Evolutionary conservation across 2,797 vertebrate species (phyloP).

Genomic region (Chelmon rostratus): DNA sequence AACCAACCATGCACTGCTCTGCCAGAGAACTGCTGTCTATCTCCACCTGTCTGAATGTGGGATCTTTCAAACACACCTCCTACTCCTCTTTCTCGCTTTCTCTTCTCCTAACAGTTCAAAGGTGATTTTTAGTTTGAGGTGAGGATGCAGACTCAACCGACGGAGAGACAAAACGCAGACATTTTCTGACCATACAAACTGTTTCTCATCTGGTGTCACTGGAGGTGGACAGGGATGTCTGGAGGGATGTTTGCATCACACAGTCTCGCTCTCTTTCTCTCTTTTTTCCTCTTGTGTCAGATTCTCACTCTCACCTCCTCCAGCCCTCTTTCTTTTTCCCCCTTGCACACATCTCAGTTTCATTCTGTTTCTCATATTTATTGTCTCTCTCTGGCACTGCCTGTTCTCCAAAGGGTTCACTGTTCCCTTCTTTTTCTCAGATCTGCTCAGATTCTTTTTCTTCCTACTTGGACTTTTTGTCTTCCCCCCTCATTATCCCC

Average conservation of each 20-base stretch:
- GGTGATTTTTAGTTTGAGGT: constrained; percentile 10
- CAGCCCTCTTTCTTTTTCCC: constrained; percentile 20
- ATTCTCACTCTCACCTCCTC: constrained; percentile 59
- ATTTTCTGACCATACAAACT: constrained; percentile 39
- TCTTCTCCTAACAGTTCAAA: constrained; percentile 29
- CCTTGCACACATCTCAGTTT: constrained; percentile 75
- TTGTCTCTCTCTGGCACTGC: constrained; percentile 41
- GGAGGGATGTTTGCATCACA: constrained; percentile 55
- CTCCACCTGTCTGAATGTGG: constrained; percentile 66
- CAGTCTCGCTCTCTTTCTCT: constrained; percentile 13
- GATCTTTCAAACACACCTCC: constrained; percentile 70
- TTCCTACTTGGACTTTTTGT: constrained; percentile 12
- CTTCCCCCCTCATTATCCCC: constrained; percentile 24
- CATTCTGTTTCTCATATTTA: constrained; percentile 71
- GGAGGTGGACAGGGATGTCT: constrained; percentile 47
- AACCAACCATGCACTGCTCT: constrained; percentile 5
- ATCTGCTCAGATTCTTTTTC: too few species aligned
- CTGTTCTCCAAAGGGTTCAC: constrained; percentile 13
- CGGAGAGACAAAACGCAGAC: background rate
- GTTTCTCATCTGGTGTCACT: constrained; percentile 69
- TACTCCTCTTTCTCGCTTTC: constrained; percentile 35
- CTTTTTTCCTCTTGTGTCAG: constrained; percentile 25
- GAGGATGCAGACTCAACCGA: constrained; percentile 1
- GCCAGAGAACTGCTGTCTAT: constrained; percentile 58
- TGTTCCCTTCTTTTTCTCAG: constrained; percentile 40